phyloP scores from a whole-genome alignment of 2,797 vertebrate species.

The Tapirus indicus region DNA sequence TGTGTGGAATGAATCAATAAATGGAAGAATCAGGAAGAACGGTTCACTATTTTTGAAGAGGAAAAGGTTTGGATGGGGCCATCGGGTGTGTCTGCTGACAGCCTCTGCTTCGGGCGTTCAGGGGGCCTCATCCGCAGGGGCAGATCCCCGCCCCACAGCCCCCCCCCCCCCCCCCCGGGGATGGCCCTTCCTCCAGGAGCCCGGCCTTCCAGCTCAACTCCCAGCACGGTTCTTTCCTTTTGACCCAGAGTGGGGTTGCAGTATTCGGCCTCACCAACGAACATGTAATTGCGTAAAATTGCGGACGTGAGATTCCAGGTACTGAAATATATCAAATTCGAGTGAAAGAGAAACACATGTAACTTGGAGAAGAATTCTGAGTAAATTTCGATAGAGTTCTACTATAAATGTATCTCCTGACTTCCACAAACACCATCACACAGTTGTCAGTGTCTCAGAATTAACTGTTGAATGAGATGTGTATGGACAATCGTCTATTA shows the following conservation, averaged over 20 bases:
- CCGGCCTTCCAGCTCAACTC: neutral
- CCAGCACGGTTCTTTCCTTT: neutral
- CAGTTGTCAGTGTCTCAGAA: neutral
- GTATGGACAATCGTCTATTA: neutral
- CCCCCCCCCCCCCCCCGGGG: too few relatives aligned
- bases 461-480: neutral
- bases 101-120: neutral
- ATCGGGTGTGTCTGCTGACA: neutral
- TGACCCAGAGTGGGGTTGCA: neutral
- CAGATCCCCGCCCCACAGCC: too few relatives aligned
- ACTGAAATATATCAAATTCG: neutral
- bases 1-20: neutral
- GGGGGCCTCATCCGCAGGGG: neutral
- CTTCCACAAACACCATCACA: neutral
- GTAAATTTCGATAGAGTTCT: neutral
- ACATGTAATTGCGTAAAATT: neutral
- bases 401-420: neutral
- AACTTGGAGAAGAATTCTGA: neutral
- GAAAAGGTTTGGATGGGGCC: neutral
- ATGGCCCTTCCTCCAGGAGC: neutral
- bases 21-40: neutral
- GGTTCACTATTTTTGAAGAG: neutral
- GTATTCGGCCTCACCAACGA: neutral
- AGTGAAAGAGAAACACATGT: neutral
- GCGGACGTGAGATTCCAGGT: neutral